Evolutionary conservation across 2,888 invertebrate genomes (phyloP), one percentile per base, ranked within the genome.

Genomic region (Erynnis tages): DNA sequence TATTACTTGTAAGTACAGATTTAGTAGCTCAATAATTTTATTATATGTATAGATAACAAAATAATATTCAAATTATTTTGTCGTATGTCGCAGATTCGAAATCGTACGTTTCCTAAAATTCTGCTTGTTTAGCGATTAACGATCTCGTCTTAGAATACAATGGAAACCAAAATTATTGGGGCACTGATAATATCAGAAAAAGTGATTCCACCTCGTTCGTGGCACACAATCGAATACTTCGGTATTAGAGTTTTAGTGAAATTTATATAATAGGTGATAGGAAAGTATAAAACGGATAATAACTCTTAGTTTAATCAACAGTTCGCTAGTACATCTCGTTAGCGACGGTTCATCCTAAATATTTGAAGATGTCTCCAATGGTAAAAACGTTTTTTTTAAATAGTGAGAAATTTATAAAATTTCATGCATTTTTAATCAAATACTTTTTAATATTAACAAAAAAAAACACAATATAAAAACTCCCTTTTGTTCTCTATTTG

Each of bases 211-310:
- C 59, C 49, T 54, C 69, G 75, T 66, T 76, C 59, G 58, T 56
- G 64, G 70, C 64, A 61, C 53, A 60, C 55, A 59, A 60, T 60
- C 49, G 52, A 55, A 60, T 34, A 17, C 56, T 60, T 61, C 68
- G 70, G 72, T 70, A 73, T 69, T 71, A 73, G 63, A 69, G 63
- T 71, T 79, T 76, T 78, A 73, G 66, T 63, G 56, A 73, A 65
- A 66, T 86, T 88, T 85, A 85, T 85, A 76, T 83, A 87, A 86
- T 78, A 73, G 69, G 65, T 67, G 75, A 80, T 73, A 68, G 73
- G 82, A 82, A 79, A 86, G 80, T 88, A 88, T 88, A 88, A 83
- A 89, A 85, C 62, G 81, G 77, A 73, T 72, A 68, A 76, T 75
- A 71, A 65, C 73, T 60, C 62, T 65, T 64, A 59, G 62, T 63